Percentiles rank a stretch among this genome's conserved stretches.
Conservation (phyloP, 2,113 vertebrate species). For the Tachuris rubrigastra region DNA sequence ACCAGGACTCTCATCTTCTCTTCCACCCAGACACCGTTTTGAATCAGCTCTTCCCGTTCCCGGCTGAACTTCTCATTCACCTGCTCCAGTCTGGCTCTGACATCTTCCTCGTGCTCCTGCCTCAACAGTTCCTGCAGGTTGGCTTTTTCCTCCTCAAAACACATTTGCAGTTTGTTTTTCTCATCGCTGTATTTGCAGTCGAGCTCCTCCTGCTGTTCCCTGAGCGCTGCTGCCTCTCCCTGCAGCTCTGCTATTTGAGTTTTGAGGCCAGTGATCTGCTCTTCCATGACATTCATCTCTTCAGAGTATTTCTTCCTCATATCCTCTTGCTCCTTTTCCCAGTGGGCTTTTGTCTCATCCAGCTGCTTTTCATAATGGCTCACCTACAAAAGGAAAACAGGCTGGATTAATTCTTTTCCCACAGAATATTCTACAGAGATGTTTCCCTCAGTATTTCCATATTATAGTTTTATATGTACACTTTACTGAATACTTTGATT, state of each 20-base stretch:
- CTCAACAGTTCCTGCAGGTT: conserved; percentile 69
- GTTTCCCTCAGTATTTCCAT: background rate
- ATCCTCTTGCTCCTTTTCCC: conserved; percentile 75
- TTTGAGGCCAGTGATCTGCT: conserved; percentile 74
- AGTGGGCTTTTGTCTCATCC: conserved; percentile 67
- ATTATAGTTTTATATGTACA: background rate
- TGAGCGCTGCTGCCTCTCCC: conserved; percentile 63
- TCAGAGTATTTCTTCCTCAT: conserved; percentile 69
- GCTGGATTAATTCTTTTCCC: accelerated
- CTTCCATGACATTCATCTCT: conserved; percentile 69
- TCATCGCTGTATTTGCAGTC: conserved; percentile 58
- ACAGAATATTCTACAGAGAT: background rate
- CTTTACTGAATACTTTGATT: background rate
- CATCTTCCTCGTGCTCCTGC: conserved; percentile 67
- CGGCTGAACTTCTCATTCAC: conserved; percentile 62
- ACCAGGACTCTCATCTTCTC: conserved; percentile 60
- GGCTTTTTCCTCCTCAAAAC: conserved; percentile 69
- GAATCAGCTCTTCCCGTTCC: conserved; percentile 77
- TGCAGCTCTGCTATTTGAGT: conserved; percentile 74
- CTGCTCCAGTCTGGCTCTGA: conserved; percentile 73
- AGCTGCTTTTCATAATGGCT: conserved; percentile 72
- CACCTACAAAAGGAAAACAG: conserved; percentile 43
- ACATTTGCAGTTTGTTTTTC: conserved; percentile 55
- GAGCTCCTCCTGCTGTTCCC: conserved; percentile 59
- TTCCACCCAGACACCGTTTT: conserved; percentile 40